Conservation (phyloP, 2,797 vertebrate species). For the Molossus alvarezi region DNA sequence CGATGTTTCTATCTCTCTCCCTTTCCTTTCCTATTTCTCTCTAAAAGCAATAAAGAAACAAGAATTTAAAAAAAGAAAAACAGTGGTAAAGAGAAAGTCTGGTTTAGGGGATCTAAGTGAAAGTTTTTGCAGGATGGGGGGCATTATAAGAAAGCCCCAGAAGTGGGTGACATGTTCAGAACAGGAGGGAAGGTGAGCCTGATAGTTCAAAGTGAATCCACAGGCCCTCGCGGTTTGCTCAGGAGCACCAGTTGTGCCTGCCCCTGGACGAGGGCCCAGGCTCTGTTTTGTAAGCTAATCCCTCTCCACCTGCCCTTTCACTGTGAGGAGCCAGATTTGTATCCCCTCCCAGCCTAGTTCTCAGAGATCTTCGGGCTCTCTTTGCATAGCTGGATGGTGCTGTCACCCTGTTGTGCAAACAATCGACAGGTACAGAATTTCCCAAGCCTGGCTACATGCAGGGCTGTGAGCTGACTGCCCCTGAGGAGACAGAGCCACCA, state of each 20-base stretch:
- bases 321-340: background rate
- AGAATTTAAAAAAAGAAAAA: background rate
- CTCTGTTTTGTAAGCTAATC: background rate
- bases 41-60: too few species aligned
- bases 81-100: background rate
- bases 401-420: background rate
- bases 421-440: constrained; percentile 1
- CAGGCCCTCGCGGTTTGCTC: background rate
- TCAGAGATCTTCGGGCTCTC: background rate
- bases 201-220: background rate
- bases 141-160: background rate
- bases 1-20: too few species aligned
- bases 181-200: background rate
- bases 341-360: background rate
- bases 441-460: background rate
- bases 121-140: background rate
- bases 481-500: background rate
- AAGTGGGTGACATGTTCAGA: background rate
- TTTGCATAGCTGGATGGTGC: background rate
- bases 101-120: background rate
- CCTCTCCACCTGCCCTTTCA: background rate
- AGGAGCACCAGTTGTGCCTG: background rate
- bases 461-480: background rate
- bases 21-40: too few species aligned
- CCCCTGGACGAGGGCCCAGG: background rate